These are phyloP conservation scores for Neoascia interrupta DNA, from an alignment of 2,888 invertebrate species.

Conservation along the genomic window DNA sequence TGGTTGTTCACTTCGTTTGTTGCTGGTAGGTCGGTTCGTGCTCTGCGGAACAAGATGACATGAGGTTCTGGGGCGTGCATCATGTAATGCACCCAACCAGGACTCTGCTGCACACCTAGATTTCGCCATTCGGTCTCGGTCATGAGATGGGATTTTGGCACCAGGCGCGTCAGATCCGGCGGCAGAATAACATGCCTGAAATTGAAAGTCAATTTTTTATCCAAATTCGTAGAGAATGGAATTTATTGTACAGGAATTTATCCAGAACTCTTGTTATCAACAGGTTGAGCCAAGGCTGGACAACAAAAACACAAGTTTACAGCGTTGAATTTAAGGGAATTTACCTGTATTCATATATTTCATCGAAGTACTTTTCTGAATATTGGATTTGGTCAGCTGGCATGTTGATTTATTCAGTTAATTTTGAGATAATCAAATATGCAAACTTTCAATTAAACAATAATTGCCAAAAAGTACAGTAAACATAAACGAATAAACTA, in stretches of 20 bases:
- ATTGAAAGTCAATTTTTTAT: too few species aligned
- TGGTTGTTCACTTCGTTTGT: slow-evolving; percentile 24
- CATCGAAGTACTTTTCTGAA: slow-evolving; percentile 94
- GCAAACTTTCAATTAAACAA: neutral
- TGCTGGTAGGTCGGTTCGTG: slow-evolving; percentile 72
- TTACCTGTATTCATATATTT: slow-evolving; percentile 93
- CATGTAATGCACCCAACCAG: slow-evolving; percentile 86
- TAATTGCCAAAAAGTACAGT: slow-evolving; percentile 41
- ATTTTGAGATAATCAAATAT: neutral
- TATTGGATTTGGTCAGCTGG: slow-evolving; percentile 93
- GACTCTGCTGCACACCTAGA: slow-evolving; percentile 96
- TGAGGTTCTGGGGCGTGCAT: slow-evolving; percentile 95
- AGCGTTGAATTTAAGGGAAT: slow-evolving; percentile 1
- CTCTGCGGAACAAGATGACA: slow-evolving; percentile 89
- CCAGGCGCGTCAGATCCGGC: slow-evolving; percentile 89
- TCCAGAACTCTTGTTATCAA: slow-evolving; percentile 14
- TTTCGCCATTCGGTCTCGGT: slow-evolving; percentile 97
- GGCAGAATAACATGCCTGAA: slow-evolving; percentile 94
- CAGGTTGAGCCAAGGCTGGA: too few species aligned
- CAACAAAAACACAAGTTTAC: too few species aligned
- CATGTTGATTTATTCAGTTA: slow-evolving; percentile 79
- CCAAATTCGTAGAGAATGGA: too few species aligned
- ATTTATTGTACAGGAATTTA: too few species aligned
- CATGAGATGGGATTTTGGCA: slow-evolving; percentile 95
- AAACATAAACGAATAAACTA: slow-evolving; percentile 40